Base-by-base conservation (phyloP, 2,888 invertebrate species). In the Morinoia aosen region DNA sequence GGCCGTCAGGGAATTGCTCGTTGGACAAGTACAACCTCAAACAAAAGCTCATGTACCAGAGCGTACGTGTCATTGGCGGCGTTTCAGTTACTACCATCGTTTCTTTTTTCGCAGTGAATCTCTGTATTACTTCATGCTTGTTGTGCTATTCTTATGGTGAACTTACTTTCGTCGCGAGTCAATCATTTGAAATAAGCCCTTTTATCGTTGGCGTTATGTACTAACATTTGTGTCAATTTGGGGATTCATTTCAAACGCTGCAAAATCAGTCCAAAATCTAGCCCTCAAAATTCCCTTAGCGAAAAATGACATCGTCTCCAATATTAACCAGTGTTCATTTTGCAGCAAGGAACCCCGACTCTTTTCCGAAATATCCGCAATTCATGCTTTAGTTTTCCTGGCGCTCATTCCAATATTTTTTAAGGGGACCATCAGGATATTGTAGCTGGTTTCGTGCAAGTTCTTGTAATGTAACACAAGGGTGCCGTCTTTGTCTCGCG, bases 381-480 rank as follows among this genome's bases (percentile, higher is more conserved):
- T 39, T 88, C 88, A 11, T 39, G 88, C 48, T 48, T 33, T 25
- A n/a, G 88, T 88, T 33, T 19, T 90, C 16, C 40, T 76, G 76
- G 76, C 25, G 76, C 76, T 76, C 76, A 76, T 76, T 76, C 33
- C 76, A 76, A 25, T 76, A 25, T 76, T 25, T 76, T 76, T 76
- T 33, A 16, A 90, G 39, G 40, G 90, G 0, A 90, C 90, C 90
- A 12, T 90, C 76, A 25, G 76, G 76, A 76, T 76, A 76, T 76
- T 76, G 76, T 76, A 76, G 25, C 33, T 25, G 76, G 76, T 76
- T 76, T 76, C 76, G 33, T 76, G 76, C 76, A 76, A 76, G 25
- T 76, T 76, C 76, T 76, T 76, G 76, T 76, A 76, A 76, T 76
- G 76, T 76, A 76, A 76, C 76, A 76, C 76, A 76, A 76, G 76